Evolutionary conservation across 2,797 vertebrate species (phyloP), one percentile per base, ranked within the genome.

Genomic region (Rhyacichthys aspro): DNA sequence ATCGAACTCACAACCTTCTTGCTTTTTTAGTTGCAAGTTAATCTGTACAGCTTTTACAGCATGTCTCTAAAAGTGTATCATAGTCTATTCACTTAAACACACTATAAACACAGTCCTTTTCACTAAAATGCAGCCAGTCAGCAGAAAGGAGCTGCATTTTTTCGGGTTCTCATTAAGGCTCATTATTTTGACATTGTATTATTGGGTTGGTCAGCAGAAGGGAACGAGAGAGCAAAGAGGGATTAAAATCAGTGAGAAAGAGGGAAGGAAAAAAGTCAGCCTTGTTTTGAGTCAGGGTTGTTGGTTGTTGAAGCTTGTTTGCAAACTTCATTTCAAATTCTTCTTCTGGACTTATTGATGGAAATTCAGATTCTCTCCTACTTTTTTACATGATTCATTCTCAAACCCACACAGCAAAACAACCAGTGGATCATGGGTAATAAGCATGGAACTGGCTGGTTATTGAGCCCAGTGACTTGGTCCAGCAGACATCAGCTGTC

Each of bases 171-270:
- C 83, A 84, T 88, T 90, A 85, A 77, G 67, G 54, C 77, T 84
- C 72, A 86, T 89, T 86, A 88, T 85, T 76, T 85, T 86, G 84
- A 86, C 81, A 79, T 88, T 83, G 73, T 63, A 75, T 85, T 70
- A 84, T 79, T 78, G 81, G 74, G 75, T 59, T 63, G 64, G 82
- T 82, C 76, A 74, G 81, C 70, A 49, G 43, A 43, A 55, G 59
- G 58, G 62, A 70, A 45, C 47, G 43, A 66, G 63, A 38, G 68
- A 67, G 60, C 52, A 69, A 59, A 72, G 62, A 60, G 18, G 69
- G 86, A 83, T 84, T 82, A 84, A 67, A 58, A 64, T 70, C 18
- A 36, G 44, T 17, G 57, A 64, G 41, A 55, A 52, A 15, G 70
- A 69, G 66, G 3, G 11, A 37, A 78, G 63, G 69, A 76, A 60